Evolutionary conservation across 2,888 invertebrate genomes (phyloP).

Genomic region (Gnatocerus cornutus): DNA sequence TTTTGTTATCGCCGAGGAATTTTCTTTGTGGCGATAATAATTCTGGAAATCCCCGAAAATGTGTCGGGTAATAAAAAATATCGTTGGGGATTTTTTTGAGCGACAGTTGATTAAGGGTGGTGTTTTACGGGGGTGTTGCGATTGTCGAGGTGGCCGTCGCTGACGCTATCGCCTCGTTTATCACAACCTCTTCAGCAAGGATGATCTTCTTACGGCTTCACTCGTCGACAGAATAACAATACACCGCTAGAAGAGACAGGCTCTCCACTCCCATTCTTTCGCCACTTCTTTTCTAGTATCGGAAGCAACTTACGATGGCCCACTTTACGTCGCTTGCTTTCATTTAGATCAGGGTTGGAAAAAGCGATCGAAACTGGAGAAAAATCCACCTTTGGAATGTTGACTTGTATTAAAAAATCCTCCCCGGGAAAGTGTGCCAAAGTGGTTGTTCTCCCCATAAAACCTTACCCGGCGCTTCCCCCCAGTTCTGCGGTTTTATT

Average conservation of each 20-base stretch:
- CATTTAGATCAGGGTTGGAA: constrained; percentile 43
- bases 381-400: background rate
- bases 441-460: background rate
- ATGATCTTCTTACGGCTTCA: constrained; percentile 61
- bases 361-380: constrained; percentile 22
- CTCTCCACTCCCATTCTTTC: constrained; percentile 43
- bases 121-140: too few species aligned
- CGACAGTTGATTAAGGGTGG: constrained; percentile 47
- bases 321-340: constrained; percentile 43
- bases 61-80: background rate
- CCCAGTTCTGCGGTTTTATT: constrained; percentile 16
- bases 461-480: constrained; percentile 2
- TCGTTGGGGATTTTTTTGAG: constrained; percentile 17
- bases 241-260: constrained; percentile 48
- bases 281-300: constrained; percentile 43
- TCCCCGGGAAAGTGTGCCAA: background rate
- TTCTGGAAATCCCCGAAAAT: constrained; percentile 18
- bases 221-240: constrained; percentile 64
- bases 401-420: background rate
- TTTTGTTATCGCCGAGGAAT: constrained; percentile 1
- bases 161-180: constrained; percentile 62
- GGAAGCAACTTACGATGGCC: constrained; percentile 33
- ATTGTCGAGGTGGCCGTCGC: constrained; percentile 47
- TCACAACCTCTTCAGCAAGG: constrained; percentile 63
- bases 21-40: constrained; percentile 22